These are phyloP conservation scores for Euzophera pinguis DNA, from an alignment of 2,888 invertebrate species.

Conservation along the genomic window DNA sequence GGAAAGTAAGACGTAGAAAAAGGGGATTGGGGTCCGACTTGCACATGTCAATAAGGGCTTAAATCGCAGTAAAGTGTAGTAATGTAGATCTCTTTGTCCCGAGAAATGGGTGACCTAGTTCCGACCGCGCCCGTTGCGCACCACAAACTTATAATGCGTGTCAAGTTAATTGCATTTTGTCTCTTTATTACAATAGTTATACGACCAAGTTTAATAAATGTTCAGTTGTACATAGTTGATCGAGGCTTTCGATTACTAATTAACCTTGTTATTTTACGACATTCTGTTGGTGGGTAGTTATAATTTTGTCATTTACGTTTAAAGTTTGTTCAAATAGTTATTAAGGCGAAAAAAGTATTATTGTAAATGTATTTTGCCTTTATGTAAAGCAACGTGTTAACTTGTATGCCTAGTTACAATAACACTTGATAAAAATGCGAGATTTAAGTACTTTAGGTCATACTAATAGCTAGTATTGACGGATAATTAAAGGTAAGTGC, in stretches of 20 bases:
- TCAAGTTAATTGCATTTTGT: conserved; percentile 60
- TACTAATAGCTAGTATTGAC: no score
- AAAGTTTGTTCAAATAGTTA: no score
- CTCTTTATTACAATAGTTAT: conserved; percentile 10
- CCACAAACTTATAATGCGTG: conserved; percentile 31
- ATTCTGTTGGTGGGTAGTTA: background rate
- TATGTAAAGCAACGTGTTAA: no score
- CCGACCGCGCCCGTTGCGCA: conserved; percentile 58
- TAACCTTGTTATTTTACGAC: background rate
- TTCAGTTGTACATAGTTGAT: conserved; percentile 4
- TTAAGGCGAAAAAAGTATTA: no score
- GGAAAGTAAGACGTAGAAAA: conserved; percentile 33
- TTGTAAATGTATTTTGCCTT: no score
- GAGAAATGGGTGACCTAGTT: conserved; percentile 75
- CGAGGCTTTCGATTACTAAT: background rate
- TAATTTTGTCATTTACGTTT: no score
- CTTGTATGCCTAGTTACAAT: no score
- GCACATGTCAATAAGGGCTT: conserved; percentile 49
- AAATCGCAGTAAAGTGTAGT: conserved; percentile 41
- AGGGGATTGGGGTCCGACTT: conserved; percentile 46
- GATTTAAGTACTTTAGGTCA: no score
- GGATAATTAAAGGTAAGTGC: no score
- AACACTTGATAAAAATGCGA: no score
- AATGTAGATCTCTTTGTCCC: conserved; percentile 50
- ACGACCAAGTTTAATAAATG: conserved; percentile 3